Base-by-base conservation (phyloP, 1,140 invertebrate genomes). In the Copidosoma floridanum region DNA sequence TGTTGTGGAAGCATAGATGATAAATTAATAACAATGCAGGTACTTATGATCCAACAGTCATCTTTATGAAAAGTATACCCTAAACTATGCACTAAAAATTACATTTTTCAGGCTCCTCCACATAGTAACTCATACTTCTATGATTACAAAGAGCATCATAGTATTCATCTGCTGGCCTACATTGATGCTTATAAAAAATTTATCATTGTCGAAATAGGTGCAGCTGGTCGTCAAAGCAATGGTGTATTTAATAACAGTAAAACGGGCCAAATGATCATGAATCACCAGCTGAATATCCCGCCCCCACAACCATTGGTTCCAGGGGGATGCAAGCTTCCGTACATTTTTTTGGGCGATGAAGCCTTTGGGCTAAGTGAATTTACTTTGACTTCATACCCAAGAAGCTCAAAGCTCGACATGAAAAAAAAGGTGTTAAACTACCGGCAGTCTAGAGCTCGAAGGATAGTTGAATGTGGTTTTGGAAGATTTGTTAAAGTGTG, bases 401-500 rank as follows among this genome's bases (percentile, higher is more conserved):
- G 65, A 23, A 61, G 64, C 55, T 63, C 50, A 20, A 50, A 43
- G n/a, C 59, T 70, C 37, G 68, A 37, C 10, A 43, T 16, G 20
- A 55, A 61, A 27, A 63, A 70, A 61, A 38, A 65, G 61, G 68
- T 81, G n/a, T 83, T 76, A 61, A 82, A 83, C 64, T 84, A 82
- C 61, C 50, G 75, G 24, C 43, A 76, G 20, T 70, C 65, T 20
- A 66, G 73, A 41, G 74, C 73, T 24, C 63, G 77, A 48, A 61
- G 75, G 38, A 72, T 78, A 44, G 71, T 82, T 6, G 80, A 83
- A 68, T 82, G 80, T 69, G 70, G 69, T 3, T 83, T 82, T 69
- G 79, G 77, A 2, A 80, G 82, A 35, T 51, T 82, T 37, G 68
- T 68, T 14, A 29, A 65, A n/a, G 58, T 65, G 46, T 80, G 75